phyloP scores from a whole-genome alignment of 2,888 invertebrate species.

The Diogma glabrata region DNA sequence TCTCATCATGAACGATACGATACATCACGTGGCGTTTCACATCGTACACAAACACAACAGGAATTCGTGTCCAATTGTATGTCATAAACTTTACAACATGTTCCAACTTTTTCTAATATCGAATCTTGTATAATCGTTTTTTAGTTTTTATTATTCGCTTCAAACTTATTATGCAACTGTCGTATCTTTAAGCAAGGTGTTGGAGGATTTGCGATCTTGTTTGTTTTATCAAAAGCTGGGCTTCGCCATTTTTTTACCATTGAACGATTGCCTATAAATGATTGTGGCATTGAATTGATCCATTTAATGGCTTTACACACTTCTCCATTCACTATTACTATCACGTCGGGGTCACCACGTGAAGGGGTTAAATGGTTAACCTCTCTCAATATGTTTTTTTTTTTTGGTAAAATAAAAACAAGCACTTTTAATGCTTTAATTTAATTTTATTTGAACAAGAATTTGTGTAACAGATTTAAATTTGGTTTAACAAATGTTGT shows the following conservation, averaged over 20 bases:
- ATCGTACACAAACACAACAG: constrained; percentile 88
- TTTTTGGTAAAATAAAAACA: too few species aligned
- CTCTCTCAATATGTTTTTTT: too few species aligned
- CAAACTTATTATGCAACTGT: constrained; percentile 83
- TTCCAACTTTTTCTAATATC: constrained; percentile 79
- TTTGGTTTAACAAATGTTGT: too few species aligned
- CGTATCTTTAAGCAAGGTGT: constrained; percentile 90
- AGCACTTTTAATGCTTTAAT: too few species aligned
- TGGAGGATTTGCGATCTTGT: constrained; percentile 48
- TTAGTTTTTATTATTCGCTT: constrained; percentile 41
- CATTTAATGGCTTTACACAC: constrained; percentile 87
- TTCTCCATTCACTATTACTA: constrained; percentile 82
- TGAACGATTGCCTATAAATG: constrained; percentile 16
- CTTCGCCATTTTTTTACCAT: constrained; percentile 76
- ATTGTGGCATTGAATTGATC: constrained; percentile 39
- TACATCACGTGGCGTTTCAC: constrained; percentile 71
- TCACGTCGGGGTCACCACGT: too few species aligned
- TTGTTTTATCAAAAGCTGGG: constrained; percentile 68
- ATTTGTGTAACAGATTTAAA: too few species aligned
- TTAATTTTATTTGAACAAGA: too few species aligned
- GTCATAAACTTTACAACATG: constrained; percentile 70
- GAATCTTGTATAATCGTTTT: constrained; percentile 67
- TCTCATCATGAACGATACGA: constrained; percentile 73
- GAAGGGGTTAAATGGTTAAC: too few species aligned
- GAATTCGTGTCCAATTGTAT: constrained; percentile 73